Evolutionary conservation across 2,888 invertebrate species (phyloP).

Genomic region (Sthenelais limicola): DNA sequence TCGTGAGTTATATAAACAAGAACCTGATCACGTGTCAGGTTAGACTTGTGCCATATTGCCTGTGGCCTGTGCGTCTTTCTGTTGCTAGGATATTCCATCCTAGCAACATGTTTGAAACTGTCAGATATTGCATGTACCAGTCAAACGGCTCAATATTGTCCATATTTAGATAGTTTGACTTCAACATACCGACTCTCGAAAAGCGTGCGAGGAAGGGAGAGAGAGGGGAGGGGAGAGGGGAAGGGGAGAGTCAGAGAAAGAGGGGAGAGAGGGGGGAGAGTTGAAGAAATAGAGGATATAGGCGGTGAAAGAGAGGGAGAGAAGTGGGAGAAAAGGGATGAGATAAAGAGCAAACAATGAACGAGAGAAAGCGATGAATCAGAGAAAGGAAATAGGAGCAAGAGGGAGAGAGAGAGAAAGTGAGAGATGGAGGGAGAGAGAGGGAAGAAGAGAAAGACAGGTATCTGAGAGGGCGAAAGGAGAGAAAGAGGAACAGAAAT

Average conservation of each 20-base stretch:
- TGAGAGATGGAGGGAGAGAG: neutral
- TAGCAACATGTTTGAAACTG: too few relatives aligned
- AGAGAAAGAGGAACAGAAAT: neutral
- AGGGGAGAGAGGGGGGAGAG: neutral
- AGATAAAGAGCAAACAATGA: neutral
- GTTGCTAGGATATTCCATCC: too few relatives aligned
- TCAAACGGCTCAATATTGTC: too few relatives aligned
- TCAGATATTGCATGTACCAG: too few relatives aligned
- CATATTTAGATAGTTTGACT: too few relatives aligned
- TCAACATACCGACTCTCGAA: too few relatives aligned
- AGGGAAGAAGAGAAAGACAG: neutral
- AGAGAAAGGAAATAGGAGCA: neutral
- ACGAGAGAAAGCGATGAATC: neutral
- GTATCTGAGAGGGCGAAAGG: neutral
- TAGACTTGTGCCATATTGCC: too few relatives aligned
- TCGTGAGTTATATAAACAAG: too few relatives aligned
- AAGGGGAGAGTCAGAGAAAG: neutral
- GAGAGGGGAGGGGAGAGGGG: neutral
- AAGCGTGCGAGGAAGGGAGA: constrained; percentile 1
- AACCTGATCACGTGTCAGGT: too few relatives aligned
- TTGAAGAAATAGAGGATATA: neutral
- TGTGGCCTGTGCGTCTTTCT: too few relatives aligned
- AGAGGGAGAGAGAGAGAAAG: neutral
- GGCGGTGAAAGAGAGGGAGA: neutral
- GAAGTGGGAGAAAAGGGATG: neutral